Conservation (phyloP, 2,888 invertebrate genomes). For the Drosophila kokeensis region DNA sequence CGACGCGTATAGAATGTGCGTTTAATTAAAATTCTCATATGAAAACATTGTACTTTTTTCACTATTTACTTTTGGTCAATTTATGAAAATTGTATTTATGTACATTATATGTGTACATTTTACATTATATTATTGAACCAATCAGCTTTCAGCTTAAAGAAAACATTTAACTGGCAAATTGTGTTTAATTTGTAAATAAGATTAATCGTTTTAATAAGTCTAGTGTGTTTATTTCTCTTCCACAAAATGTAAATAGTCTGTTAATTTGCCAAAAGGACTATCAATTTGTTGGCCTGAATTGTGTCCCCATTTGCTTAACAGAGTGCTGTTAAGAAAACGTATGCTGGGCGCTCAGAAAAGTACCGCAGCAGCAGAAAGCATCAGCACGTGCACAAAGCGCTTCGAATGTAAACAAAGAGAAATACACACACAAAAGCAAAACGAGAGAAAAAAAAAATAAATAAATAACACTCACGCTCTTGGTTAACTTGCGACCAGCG, state of each 20-base stretch:
- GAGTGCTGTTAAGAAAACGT: slow-evolving; percentile 53
- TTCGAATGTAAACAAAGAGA: slow-evolving; percentile 69
- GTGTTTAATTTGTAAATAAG: background rate
- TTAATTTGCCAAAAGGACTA: slow-evolving; percentile 34
- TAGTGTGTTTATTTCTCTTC: slow-evolving; percentile 35
- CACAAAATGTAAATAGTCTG: slow-evolving; percentile 15
- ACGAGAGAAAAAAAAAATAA: slow-evolving; percentile 25
- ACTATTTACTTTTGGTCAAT: background rate
- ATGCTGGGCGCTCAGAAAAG: slow-evolving; percentile 64
- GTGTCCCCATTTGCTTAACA: slow-evolving; percentile 46
- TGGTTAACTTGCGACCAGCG: slow-evolving; percentile 71
- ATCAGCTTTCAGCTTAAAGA: background rate
- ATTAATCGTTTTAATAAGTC: background rate
- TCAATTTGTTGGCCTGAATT: slow-evolving; percentile 37
- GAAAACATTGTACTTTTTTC: background rate
- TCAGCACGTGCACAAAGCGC: slow-evolving; percentile 62
- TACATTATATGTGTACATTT: background rate
- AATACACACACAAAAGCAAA: slow-evolving; percentile 41
- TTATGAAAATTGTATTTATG: background rate
- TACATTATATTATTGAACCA: background rate
- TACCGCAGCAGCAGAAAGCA: slow-evolving; percentile 36
- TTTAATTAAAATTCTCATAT: slow-evolving; percentile 1
- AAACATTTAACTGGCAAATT: background rate
- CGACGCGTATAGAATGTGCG: background rate
- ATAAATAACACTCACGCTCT: slow-evolving; percentile 72